Evolutionary conservation across 2,888 invertebrate genomes (phyloP).

Genomic region (Chrysolina haemoptera): DNA sequence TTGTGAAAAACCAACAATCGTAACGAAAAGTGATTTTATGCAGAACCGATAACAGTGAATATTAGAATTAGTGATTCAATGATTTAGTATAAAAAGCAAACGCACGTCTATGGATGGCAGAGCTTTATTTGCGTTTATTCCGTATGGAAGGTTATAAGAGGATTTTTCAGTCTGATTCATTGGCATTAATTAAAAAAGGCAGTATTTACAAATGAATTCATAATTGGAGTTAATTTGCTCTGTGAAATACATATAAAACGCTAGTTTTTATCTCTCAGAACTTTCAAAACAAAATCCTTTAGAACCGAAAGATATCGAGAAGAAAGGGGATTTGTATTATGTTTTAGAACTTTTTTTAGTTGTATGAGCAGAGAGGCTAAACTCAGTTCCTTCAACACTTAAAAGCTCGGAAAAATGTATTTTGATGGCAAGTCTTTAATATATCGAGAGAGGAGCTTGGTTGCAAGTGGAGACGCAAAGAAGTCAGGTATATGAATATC

Average conservation of each 20-base stretch:
- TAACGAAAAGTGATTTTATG: slow-evolving; percentile 2
- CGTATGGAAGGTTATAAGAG: slow-evolving; percentile 35
- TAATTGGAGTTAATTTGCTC: slow-evolving; percentile 49
- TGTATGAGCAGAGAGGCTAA: no score
- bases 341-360: no score
- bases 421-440: no score
- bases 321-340: no score
- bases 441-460: no score
- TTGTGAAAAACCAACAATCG: neutral
- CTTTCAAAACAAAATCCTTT: neutral
- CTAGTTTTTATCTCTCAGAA: neutral
- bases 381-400: no score
- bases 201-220: slow-evolving; percentile 49
- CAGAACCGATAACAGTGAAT: neutral
- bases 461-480: no score
- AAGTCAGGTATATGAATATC: no score
- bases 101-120: slow-evolving; percentile 28
- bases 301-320: neutral
- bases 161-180: slow-evolving; percentile 46
- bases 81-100: neutral
- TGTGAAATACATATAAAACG: slow-evolving; percentile 32
- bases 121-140: slow-evolving; percentile 20
- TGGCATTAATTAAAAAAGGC: slow-evolving; percentile 48
- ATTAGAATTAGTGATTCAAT: neutral
- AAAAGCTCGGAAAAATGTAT: no score